Conservation (phyloP, 92 coral and sea anemone species). For the Isaurus tuberculatus region DNA sequence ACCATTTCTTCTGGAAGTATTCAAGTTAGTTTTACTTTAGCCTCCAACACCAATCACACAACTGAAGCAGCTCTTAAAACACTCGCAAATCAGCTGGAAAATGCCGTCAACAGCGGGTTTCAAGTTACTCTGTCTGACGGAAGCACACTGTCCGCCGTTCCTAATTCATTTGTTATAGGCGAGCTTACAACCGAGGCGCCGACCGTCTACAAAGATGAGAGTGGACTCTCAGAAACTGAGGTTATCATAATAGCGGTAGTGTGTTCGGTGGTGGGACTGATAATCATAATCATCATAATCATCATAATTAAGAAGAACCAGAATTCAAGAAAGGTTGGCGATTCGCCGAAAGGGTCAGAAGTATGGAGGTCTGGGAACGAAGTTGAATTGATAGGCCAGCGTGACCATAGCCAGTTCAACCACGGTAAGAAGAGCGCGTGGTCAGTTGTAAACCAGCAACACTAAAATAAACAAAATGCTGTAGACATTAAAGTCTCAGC, state of each 20-base stretch:
- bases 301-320: slow-evolving; percentile 7
- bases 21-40: slow-evolving; percentile 20
- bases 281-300: neutral
- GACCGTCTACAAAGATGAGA: neutral
- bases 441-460: no score
- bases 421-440: neutral
- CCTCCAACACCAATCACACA: neutral
- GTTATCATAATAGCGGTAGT: slow-evolving; percentile 44
- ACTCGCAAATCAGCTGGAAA: slow-evolving; percentile 7
- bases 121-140: slow-evolving; percentile 34
- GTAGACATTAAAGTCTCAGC: no score
- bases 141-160: slow-evolving; percentile 5
- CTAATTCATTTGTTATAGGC: slow-evolving; percentile 8
- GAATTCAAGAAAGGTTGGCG: neutral
- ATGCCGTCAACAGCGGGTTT: neutral
- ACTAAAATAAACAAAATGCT: no score
- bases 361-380: neutral
- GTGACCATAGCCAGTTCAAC: neutral
- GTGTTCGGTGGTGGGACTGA: slow-evolving; percentile 26
- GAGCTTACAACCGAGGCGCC: neutral
- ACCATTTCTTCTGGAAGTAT: slow-evolving; percentile 22
- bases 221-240: slow-evolving; percentile 29
- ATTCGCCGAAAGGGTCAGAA: neutral
- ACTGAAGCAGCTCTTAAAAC: slow-evolving; percentile 1
- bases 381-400: neutral